Conservation (phyloP, 2,113 vertebrate genomes). For the Tricholaema leucomelas region DNA sequence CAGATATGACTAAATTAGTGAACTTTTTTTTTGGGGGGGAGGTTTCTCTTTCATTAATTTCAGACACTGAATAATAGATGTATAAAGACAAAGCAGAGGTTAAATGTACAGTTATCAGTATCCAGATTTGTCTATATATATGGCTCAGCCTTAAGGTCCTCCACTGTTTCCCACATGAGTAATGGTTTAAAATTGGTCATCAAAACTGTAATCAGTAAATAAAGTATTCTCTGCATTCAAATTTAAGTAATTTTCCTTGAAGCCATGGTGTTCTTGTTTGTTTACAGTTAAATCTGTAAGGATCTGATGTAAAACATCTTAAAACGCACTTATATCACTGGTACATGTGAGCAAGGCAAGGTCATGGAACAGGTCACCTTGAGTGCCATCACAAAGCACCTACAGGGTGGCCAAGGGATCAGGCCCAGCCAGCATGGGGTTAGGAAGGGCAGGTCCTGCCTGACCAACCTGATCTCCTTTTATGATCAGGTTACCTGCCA, state of each 20-base stretch:
- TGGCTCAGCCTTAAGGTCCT: slow-evolving; percentile 76
- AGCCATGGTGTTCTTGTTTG: slow-evolving; percentile 33
- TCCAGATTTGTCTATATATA: slow-evolving; percentile 73
- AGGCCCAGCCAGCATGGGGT: too few relatives aligned
- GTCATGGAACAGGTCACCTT: too few relatives aligned
- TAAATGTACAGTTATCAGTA: slow-evolving; percentile 76
- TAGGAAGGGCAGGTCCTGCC: too few relatives aligned
- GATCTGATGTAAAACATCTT: background rate
- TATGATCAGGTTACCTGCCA: too few relatives aligned
- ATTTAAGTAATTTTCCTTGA: slow-evolving; percentile 61
- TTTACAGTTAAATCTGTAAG: slow-evolving; percentile 22
- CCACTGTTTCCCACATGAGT: slow-evolving; percentile 75
- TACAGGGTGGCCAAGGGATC: too few relatives aligned
- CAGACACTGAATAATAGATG: slow-evolving; percentile 67
- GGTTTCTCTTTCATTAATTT: slow-evolving; percentile 16
- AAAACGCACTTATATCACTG: background rate
- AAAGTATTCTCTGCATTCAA: slow-evolving; percentile 87
- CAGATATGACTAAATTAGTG: slow-evolving; percentile 7
- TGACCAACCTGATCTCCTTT: too few relatives aligned
- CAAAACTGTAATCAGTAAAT: slow-evolving; percentile 84
- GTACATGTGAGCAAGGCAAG: too few relatives aligned
- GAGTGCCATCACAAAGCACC: too few relatives aligned
- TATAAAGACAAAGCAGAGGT: slow-evolving; percentile 68
- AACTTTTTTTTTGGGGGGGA: background rate
- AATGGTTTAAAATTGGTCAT: slow-evolving; percentile 76